These are phyloP conservation scores for Tamias sibiricus DNA, from an alignment of 2,113 vertebrate genomes.

Conservation along the genomic window DNA sequence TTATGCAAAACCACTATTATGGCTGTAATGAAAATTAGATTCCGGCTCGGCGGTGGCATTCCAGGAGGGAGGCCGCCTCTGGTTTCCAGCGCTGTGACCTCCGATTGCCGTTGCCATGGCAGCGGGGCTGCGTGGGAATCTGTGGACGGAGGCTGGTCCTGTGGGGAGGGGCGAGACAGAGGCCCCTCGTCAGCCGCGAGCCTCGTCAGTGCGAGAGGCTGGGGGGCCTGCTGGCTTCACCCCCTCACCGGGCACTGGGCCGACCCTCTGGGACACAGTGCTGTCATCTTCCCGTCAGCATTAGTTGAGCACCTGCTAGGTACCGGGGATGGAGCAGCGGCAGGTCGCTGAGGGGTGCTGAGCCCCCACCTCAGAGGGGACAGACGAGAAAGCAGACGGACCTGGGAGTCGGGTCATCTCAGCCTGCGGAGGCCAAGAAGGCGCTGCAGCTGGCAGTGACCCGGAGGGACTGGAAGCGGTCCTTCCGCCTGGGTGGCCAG, in stretches of 20 bases:
- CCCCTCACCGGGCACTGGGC: too few species aligned
- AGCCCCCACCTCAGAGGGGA: not conserved
- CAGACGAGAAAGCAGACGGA: not conserved
- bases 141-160: constrained; percentile 42
- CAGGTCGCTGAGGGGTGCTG: not conserved
- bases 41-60: constrained; percentile 69
- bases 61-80: constrained; percentile 72
- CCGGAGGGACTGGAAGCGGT: rapidly evolving
- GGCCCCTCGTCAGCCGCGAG: not conserved
- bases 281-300: not conserved
- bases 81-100: constrained; percentile 77
- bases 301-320: not conserved
- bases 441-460: not conserved
- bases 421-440: not conserved
- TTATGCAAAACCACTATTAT: constrained; percentile 84
- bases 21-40: constrained; percentile 84
- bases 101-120: constrained; percentile 83
- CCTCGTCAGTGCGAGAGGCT: not conserved
- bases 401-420: rapidly evolving
- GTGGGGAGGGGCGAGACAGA: not conserved
- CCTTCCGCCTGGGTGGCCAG: not conserved
- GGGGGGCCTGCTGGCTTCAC: rapidly evolving
- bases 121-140: constrained; percentile 75
- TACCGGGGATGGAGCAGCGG: not conserved
- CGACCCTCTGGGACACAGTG: not conserved